phyloP scores from a whole-genome alignment of 2,797 vertebrate genomes.

The Chelonia mydas region DNA sequence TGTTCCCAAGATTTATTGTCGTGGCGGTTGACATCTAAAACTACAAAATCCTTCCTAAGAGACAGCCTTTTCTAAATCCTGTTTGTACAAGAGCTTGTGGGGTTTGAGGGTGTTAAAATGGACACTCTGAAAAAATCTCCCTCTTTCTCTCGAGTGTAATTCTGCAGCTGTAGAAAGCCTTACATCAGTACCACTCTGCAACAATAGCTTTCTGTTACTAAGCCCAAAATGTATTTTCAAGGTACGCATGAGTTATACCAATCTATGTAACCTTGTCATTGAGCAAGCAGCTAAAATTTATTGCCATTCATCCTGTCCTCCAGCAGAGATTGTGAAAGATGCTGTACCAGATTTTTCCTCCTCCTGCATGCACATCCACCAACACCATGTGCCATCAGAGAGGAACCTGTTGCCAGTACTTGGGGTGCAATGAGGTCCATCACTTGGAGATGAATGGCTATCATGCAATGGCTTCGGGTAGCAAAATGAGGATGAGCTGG shows the following conservation, averaged over 20 bases:
- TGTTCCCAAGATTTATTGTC: neutral
- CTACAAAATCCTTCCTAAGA: neutral
- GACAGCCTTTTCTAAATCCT: neutral
- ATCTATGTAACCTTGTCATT: too few species aligned
- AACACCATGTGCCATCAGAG: accelerated
- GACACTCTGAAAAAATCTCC: neutral
- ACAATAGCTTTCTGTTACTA: neutral
- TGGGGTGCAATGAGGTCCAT: accelerated
- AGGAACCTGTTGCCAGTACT: neutral
- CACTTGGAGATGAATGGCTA: neutral
- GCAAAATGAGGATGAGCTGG: neutral
- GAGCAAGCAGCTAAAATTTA: neutral
- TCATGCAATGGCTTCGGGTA: neutral
- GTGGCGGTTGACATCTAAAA: neutral
- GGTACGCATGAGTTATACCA: neutral
- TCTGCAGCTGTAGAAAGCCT: neutral
- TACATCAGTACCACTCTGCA: neutral
- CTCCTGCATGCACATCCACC: accelerated
- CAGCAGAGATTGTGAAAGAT: neutral
- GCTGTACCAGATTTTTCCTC: neutral
- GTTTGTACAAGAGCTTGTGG: neutral
- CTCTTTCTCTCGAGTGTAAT: neutral
- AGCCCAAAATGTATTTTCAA: neutral
- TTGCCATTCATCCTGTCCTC: neutral
- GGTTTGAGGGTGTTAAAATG: neutral